Evolutionary conservation across 2,888 invertebrate genomes (phyloP), one percentile per base, ranked within the genome.

Genomic region (Drosophila falleni): DNA sequence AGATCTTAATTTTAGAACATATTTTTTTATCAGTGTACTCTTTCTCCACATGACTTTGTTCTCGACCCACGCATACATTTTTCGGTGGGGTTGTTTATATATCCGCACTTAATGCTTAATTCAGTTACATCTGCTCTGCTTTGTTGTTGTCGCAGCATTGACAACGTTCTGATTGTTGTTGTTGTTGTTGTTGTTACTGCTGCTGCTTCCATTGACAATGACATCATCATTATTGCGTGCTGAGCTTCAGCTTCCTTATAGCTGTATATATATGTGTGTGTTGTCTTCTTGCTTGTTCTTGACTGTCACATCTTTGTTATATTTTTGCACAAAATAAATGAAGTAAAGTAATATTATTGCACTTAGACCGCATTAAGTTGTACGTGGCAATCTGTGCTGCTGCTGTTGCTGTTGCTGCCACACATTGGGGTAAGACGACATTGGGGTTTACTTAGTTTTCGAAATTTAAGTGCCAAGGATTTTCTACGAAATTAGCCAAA

Each of bases 191-290:
- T 50, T 69, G 60, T 49, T 76, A 67, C 33, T 65, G 72, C 58
- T 78, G 62, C 56, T 70, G 66, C 54, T 80, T 60, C 73, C 87
- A 90, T 91, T 91, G 90, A 91, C 91, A 91, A 91, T 91, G 90
- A 90, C 90, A 91, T 91, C 90, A 91, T 89, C 90, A 91, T 90
- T 89, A 91, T 88, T 84, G 91, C 81, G 78, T 89, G 78, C 78
- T 81, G 62, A 77, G 72, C 37, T 41, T 37, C 73, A 61, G 33
- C 65, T 74, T 67, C 51, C 70, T 73, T 75, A 71, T 58, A 49
- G 10, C 42, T 29, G 26, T 9, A 16, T 41, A 13, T 19, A 29
- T 8, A 3, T 53, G 23, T 23, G 26, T 13, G 11, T 39, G 10
- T 16, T n/a, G 58, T 51, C 71, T 55, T 66, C 42, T 35, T 62